Conservation (phyloP, 2,797 vertebrate species). For the Taeniopygia guttata region DNA sequence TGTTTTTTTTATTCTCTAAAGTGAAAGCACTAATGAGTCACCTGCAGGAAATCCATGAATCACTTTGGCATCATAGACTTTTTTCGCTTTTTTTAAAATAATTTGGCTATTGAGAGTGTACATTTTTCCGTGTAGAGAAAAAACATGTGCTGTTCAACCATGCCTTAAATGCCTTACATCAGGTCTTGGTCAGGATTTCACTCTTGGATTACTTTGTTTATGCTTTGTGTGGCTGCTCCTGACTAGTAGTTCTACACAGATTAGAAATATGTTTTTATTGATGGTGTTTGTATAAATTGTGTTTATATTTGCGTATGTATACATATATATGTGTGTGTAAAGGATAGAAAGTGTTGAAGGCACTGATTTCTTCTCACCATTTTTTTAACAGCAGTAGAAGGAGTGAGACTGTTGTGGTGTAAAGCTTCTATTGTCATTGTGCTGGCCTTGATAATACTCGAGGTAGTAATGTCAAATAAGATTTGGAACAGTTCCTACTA, state of each 20-base stretch:
- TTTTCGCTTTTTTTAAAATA: neutral
- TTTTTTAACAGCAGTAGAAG: neutral
- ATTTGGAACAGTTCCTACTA: neutral
- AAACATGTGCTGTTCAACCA: neutral
- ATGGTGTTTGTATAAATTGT: neutral
- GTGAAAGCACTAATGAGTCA: constrained; percentile 57
- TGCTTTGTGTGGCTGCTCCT: neutral
- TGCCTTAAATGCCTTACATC: neutral
- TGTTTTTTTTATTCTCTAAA: neutral
- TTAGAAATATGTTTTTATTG: neutral
- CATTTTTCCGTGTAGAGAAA: neutral
- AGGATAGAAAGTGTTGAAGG: neutral
- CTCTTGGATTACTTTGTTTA: neutral
- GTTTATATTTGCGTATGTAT: neutral
- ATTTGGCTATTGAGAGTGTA: neutral
- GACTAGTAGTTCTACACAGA: neutral
- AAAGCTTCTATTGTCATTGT: neutral
- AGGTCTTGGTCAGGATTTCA: neutral
- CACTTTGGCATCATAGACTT: neutral
- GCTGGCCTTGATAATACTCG: neutral
- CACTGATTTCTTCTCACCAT: neutral
- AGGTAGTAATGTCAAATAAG: neutral
- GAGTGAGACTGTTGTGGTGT: neutral
- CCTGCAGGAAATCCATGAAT: constrained; percentile 40
- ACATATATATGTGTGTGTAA: neutral